These are phyloP conservation scores for Pseudomyrmex concolor DNA, from an alignment of 1,140 invertebrate genomes.

Conservation along the genomic window DNA sequence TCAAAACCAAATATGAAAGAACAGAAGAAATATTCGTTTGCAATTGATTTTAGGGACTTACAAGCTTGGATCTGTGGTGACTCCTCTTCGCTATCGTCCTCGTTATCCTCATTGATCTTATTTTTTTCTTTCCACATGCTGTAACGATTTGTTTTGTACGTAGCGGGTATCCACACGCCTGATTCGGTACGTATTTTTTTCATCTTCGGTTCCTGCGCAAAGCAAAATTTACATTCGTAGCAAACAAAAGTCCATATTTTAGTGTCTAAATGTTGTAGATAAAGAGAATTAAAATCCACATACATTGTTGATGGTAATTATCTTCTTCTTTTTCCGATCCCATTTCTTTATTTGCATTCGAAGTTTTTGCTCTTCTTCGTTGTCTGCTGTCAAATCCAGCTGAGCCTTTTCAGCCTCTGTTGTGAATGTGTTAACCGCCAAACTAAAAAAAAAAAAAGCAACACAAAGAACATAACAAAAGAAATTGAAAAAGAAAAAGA, in stretches of 20 bases:
- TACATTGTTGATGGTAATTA: constrained; percentile 90
- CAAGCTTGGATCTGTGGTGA: constrained; percentile 70
- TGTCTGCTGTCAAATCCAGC: constrained; percentile 93
- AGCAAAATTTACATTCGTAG: constrained; percentile 61
- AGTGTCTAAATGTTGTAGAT: not conserved
- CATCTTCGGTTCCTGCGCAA: constrained; percentile 85
- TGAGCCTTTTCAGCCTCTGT: constrained; percentile 89
- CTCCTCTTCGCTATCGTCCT: constrained; percentile 87
- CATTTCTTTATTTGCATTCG: constrained; percentile 89
- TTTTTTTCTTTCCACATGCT: constrained; percentile 94
- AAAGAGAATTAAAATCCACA: constrained; percentile 57
- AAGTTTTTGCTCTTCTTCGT: constrained; percentile 87
- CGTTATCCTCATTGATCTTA: constrained; percentile 89
- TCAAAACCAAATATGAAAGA: not conserved
- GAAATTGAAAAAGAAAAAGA: not conserved
- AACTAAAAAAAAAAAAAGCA: constrained; percentile 84
- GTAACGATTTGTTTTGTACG: constrained; percentile 96
- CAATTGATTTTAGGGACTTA: constrained; percentile 65
- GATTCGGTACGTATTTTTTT: constrained; percentile 97
- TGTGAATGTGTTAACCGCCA: constrained; percentile 91
- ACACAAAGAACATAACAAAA: not conserved
- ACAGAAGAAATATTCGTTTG: not conserved
- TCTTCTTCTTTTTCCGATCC: constrained; percentile 97
- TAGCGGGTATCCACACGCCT: constrained; percentile 96
- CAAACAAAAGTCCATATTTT: constrained; percentile 19